These are phyloP conservation scores for Drosophila neutralis DNA, from an alignment of 2,888 invertebrate species.

Conservation along the genomic window DNA sequence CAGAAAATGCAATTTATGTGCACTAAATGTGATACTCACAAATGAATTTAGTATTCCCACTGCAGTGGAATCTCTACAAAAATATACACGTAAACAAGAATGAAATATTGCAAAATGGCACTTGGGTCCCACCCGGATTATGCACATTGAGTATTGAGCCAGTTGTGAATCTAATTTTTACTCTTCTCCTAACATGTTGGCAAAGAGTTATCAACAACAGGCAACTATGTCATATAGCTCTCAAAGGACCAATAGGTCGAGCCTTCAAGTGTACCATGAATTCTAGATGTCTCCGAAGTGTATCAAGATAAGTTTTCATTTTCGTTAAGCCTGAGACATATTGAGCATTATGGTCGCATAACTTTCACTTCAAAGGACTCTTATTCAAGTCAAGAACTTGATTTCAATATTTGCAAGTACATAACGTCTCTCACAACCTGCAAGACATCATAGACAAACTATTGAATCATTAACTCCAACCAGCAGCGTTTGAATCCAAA, in stretches of 20 bases:
- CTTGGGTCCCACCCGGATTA: constrained; percentile 5
- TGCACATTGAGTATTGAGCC: not conserved
- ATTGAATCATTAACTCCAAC: not conserved
- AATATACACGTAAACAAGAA: constrained; percentile 9
- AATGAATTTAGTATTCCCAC: constrained; percentile 7
- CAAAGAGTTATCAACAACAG: not conserved
- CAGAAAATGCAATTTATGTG: constrained; percentile 30
- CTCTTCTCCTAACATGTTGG: not conserved
- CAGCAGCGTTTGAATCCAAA: not conserved
- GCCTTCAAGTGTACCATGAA: not conserved
- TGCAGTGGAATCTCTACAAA: constrained; percentile 1
- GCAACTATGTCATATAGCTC: not conserved
- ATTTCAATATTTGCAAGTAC: not conserved
- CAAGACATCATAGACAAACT: not conserved
- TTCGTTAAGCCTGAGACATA: not conserved
- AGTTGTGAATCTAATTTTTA: not conserved
- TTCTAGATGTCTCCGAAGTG: not conserved
- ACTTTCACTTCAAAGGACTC: not conserved
- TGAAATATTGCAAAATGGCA: constrained; percentile 6
- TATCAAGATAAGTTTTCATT: not conserved
- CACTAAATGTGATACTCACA: constrained; percentile 20
- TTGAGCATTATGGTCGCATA: not conserved
- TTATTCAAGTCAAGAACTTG: not conserved
- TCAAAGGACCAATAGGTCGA: not conserved
- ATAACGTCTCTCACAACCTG: not conserved